Base-by-base conservation (phyloP, 2,113 vertebrate genomes). In the Nesogale talazaci region DNA sequence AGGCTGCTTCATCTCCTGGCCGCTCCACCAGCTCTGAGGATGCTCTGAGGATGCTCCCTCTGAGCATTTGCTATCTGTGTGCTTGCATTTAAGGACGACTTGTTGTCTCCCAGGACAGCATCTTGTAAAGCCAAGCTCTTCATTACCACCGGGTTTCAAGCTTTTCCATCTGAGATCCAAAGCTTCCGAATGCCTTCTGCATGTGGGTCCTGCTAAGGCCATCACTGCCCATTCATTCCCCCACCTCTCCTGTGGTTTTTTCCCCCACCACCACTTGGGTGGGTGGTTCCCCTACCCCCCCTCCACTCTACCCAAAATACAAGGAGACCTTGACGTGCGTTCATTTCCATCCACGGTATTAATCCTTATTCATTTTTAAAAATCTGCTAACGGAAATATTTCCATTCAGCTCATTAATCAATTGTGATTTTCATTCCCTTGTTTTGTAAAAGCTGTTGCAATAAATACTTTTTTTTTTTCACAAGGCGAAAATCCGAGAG, bases 351-450 rank as follows among this genome's bases (percentile, higher is more conserved):
- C 97, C 94, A 1, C 76, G 95, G 87, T 97, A 97, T 98, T 98
- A 98, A 98, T 98, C 97, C 97, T 98, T 97, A 97, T 97, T 97
- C 98, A 94, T 97, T 98, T 98, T 63, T 98, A 98, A 98, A 72
- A 99, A 98, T 98, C 98, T 98, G 98, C 98, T 98, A 99, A 98
- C 98, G 94, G 98, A 99, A 99, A 98, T 99, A 98, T 98, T 98
- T 98, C 98, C 98, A 98, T 98, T 98, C 98, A 98, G 98, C 99
- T 99, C 99, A 99, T 99, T 99, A 98, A 99, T 99, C 99, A 99
- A 98, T 98, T 98, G 96, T 98, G 98, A 98, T 98, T 99, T 99
- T 99, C 99, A 99, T 98, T 99, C 98, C 98, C 98, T 98, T 98
- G 98, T 99, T 99, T 98, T 98, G 98, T 98, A 98, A 98, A 98